phyloP scores from a whole-genome alignment of 37 sponge, comb jelly and placozoan genomes.

The Ephydatia muelleri region DNA sequence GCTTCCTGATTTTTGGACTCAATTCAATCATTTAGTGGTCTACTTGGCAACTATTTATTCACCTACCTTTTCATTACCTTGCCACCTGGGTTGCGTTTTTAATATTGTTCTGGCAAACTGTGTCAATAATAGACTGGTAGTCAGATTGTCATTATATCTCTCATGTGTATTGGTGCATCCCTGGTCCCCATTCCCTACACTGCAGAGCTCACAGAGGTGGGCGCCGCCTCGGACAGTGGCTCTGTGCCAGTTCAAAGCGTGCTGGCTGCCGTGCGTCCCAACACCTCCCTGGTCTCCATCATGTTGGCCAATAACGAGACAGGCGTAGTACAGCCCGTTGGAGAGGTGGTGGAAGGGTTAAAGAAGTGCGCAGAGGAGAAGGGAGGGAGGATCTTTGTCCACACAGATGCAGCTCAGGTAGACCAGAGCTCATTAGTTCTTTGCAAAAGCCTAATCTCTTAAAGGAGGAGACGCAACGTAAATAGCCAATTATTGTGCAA shows the following conservation, averaged over 20 bases:
- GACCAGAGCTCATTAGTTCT: neutral
- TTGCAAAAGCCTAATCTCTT: too few species aligned
- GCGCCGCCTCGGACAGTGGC: slow-evolving; percentile 35
- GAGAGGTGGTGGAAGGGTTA: slow-evolving; percentile 33
- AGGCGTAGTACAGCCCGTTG: slow-evolving; percentile 68
- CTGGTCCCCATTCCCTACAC: neutral
- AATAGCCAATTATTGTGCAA: too few species aligned
- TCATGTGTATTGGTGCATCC: neutral
- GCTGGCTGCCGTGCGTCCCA: slow-evolving; percentile 47
- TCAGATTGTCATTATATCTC: too few species aligned
- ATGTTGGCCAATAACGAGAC: slow-evolving; percentile 97
- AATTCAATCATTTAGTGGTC: too few species aligned
- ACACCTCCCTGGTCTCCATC: slow-evolving; percentile 71
- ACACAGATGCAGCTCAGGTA: slow-evolving; percentile 40
- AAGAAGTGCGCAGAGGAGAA: neutral
- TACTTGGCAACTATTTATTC: too few species aligned
- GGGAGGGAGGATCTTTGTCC: slow-evolving; percentile 3
- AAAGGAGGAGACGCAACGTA: too few species aligned
- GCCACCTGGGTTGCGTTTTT: too few species aligned
- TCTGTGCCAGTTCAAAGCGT: slow-evolving; percentile 47
- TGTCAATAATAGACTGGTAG: too few species aligned
- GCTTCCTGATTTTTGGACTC: too few species aligned
- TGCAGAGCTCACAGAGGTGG: slow-evolving; percentile 39
- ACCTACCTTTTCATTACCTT: too few species aligned
- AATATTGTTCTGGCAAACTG: too few species aligned